phyloP scores from a whole-genome alignment of 2,888 invertebrate species.

The Saturnia japonica region DNA sequence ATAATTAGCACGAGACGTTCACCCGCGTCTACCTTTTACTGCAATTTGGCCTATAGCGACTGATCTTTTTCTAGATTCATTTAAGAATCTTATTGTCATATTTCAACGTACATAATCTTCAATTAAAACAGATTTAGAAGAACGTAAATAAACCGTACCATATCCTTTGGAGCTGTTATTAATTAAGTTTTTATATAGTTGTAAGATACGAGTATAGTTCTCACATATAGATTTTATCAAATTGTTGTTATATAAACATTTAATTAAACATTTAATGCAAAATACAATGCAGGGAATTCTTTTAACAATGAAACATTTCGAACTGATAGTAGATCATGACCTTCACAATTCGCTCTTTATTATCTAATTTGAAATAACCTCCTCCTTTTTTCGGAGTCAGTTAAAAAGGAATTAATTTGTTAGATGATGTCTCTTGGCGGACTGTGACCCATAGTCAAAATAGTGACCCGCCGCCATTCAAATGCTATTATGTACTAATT shows the following conservation, averaged over 20 bases:
- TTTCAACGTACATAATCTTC: constrained; percentile 33
- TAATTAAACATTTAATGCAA: neutral
- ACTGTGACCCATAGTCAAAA: neutral
- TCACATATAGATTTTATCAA: too few relatives aligned
- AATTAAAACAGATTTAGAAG: constrained; percentile 27
- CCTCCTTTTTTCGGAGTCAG: too few relatives aligned
- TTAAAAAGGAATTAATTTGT: too few relatives aligned
- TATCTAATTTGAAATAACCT: neutral
- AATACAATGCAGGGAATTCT: neutral
- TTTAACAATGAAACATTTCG: neutral
- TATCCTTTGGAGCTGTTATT: neutral
- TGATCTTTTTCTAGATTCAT: constrained; percentile 31
- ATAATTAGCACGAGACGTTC: constrained; percentile 51
- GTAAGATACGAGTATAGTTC: too few relatives aligned
- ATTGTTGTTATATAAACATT: too few relatives aligned
- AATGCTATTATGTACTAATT: neutral
- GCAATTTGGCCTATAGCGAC: constrained; percentile 29
- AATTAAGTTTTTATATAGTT: neutral
- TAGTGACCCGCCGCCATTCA: neutral
- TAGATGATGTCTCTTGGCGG: neutral
- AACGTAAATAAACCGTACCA: neutral
- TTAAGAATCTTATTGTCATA: constrained; percentile 30
- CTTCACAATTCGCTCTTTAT: neutral
- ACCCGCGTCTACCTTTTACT: constrained; percentile 35
- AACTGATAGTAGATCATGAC: neutral